These are phyloP conservation scores for Siniperca chuatsi DNA, from an alignment of 2,113 vertebrate genomes.

Conservation along the genomic window DNA sequence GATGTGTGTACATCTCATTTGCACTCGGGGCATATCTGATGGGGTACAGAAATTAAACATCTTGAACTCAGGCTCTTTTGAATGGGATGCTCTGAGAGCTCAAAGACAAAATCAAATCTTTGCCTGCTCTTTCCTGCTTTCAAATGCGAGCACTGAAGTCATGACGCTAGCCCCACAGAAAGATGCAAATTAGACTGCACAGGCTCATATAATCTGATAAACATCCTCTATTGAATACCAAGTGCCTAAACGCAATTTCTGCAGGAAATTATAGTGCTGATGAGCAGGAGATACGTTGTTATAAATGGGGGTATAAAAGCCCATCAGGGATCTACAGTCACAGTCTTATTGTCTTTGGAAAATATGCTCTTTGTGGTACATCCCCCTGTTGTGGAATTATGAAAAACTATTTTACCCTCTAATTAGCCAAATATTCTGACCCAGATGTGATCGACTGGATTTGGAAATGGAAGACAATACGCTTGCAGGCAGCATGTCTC, in stretches of 20 bases:
- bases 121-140: constrained; percentile 47
- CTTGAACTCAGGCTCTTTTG: constrained; percentile 51
- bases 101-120: constrained; percentile 58
- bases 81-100: constrained; percentile 42
- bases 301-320: constrained; percentile 70
- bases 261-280: constrained; percentile 77
- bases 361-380: constrained; percentile 58
- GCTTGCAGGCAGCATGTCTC: constrained; percentile 62
- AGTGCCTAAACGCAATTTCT: constrained; percentile 74
- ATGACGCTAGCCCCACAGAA: constrained; percentile 58
- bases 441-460: constrained; percentile 76
- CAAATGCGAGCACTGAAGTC: constrained; percentile 59
- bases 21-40: constrained; percentile 45
- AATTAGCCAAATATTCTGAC: constrained; percentile 82
- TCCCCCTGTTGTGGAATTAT: constrained; percentile 61
- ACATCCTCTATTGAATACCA: constrained; percentile 76
- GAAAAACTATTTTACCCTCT: constrained; percentile 64
- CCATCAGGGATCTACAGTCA: constrained; percentile 58
- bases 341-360: constrained; percentile 74
- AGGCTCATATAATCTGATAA: constrained; percentile 77
- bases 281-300: constrained; percentile 70
- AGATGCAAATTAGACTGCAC: constrained; percentile 76
- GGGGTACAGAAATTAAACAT: constrained; percentile 55
- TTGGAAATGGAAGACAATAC: constrained; percentile 57
- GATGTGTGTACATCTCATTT: constrained; percentile 68